Percentiles rank a stretch among this genome's conserved stretches.
Evolutionary conservation across 1,140 invertebrate species (phyloP).

Genomic region (Drosophila mojavensis): DNA sequence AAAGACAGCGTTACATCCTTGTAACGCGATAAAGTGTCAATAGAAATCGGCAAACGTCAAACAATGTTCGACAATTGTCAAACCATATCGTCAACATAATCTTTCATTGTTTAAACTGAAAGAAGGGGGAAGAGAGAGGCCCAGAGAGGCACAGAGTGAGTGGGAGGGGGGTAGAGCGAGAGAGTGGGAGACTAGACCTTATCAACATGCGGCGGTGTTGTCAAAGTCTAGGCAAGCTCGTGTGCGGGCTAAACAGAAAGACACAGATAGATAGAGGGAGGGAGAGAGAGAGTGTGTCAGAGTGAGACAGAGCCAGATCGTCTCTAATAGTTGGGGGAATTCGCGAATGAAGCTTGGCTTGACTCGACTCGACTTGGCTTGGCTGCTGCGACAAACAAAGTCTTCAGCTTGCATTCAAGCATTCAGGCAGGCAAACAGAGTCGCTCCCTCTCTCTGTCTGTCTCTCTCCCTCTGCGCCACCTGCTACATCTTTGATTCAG

Average conservation of each 20-base stretch:
- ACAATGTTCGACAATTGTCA: constrained; percentile 83
- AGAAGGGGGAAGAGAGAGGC: not conserved
- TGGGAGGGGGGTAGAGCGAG: no score
- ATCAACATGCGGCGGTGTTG: constrained; percentile 75
- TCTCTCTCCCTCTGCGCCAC: not conserved
- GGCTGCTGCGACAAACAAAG: constrained; percentile 29
- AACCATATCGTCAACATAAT: constrained; percentile 84
- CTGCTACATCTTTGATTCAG: constrained; percentile 55
- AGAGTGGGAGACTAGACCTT: constrained; percentile 40
- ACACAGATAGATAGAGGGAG: not conserved
- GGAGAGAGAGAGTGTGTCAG: not conserved
- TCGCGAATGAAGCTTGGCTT: constrained; percentile 38
- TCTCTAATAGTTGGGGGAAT: constrained; percentile 18
- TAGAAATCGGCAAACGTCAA: constrained; percentile 82
- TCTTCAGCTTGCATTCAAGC: constrained; percentile 63
- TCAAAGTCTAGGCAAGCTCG: constrained; percentile 64
- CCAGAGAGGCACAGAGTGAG: not conserved
- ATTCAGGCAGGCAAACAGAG: constrained; percentile 75
- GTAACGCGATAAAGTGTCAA: constrained; percentile 75
- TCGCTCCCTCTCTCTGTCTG: not conserved
- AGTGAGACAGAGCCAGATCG: not conserved
- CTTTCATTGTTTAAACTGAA: constrained; percentile 76
- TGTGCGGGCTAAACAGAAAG: constrained; percentile 48
- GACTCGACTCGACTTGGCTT: no score
- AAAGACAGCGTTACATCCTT: constrained; percentile 80